Conservation (phyloP, 2,113 vertebrate species). For the Ornithorhynchus anatinus region DNA sequence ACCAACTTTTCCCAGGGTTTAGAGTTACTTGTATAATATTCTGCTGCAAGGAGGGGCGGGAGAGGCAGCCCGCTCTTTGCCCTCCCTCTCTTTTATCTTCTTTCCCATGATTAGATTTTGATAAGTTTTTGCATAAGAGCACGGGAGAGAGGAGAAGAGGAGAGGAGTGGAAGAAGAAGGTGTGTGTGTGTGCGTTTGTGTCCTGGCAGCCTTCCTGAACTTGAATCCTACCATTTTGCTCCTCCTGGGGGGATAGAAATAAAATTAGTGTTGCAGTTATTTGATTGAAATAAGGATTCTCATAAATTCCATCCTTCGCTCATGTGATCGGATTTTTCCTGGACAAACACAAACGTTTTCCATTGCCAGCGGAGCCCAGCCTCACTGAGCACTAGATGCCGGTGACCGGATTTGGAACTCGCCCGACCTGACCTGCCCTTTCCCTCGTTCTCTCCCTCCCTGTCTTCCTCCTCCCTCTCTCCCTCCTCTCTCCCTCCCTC, state of each 20-base stretch:
- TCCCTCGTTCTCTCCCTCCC: too few species aligned
- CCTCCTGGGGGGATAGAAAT: conserved; percentile 19
- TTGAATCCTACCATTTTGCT: conserved; percentile 25
- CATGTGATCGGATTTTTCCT: conserved; percentile 44
- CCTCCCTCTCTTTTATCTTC: conserved; percentile 30
- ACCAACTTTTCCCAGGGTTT: conserved; percentile 21
- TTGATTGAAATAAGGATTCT: conserved; percentile 46
- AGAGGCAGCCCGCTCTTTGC: conserved; percentile 2
- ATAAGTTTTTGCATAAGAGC: conserved; percentile 17
- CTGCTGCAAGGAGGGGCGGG: neutral
- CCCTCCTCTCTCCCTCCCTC: too few species aligned
- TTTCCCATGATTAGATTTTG: conserved; percentile 19
- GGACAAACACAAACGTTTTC: conserved; percentile 37
- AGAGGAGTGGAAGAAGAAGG: too few species aligned
- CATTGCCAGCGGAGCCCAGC: conserved; percentile 24
- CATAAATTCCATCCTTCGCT: conserved; percentile 50
- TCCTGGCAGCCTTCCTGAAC: neutral
- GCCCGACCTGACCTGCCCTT: conserved; percentile 31
- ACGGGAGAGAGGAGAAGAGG: neutral
- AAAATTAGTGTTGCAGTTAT: conserved; percentile 46
- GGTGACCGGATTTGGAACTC: conserved; percentile 36
- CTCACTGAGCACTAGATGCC: neutral
- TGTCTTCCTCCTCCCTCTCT: too few species aligned
- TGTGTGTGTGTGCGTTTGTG: neutral
- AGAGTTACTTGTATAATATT: conserved; percentile 37